A percentile compares a stretch with the other conserved stretches of the same genome.
Evolutionary conservation across 2,888 invertebrate genomes (phyloP).

Genomic region (Linnaemya vulpina): DNA sequence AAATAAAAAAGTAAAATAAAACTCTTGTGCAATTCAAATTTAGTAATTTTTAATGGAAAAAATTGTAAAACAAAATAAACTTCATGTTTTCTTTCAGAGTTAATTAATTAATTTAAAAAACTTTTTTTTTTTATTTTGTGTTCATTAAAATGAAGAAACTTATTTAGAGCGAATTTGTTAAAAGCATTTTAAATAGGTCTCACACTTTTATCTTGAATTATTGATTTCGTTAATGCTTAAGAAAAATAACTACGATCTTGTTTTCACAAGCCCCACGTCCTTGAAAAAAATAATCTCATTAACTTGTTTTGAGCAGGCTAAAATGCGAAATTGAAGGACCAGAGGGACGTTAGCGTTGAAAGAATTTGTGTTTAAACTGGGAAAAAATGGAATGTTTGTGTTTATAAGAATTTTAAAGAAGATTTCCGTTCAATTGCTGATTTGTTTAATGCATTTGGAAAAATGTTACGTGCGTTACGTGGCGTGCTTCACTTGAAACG

Average conservation of each 20-base stretch:
- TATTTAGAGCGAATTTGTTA: neutral
- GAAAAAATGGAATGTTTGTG: no score
- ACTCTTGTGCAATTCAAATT: slow-evolving; percentile 42
- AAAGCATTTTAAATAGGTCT: neutral
- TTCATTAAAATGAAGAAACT: neutral
- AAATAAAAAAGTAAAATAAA: slow-evolving; percentile 22
- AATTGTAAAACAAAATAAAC: slow-evolving; percentile 5
- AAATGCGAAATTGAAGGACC: no score
- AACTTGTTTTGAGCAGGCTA: no score
- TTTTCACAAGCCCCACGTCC: neutral
- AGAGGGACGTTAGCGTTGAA: no score
- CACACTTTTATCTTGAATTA: neutral
- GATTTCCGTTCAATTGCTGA: no score
- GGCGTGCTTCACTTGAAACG: no score
- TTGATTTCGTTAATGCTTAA: neutral
- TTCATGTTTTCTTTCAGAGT: slow-evolving; percentile 1
- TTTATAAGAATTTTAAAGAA: no score
- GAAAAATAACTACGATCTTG: neutral
- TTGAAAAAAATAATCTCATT: neutral
- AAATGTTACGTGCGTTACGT: no score
- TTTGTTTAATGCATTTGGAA: no score
- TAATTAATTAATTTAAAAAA: slow-evolving; percentile 35
- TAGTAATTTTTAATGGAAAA: slow-evolving; percentile 25
- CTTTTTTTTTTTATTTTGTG: neutral
- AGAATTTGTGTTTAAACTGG: no score